phyloP scores from a whole-genome alignment of 2,888 invertebrate genomes.

The Dasysyrphus albostriatus region DNA sequence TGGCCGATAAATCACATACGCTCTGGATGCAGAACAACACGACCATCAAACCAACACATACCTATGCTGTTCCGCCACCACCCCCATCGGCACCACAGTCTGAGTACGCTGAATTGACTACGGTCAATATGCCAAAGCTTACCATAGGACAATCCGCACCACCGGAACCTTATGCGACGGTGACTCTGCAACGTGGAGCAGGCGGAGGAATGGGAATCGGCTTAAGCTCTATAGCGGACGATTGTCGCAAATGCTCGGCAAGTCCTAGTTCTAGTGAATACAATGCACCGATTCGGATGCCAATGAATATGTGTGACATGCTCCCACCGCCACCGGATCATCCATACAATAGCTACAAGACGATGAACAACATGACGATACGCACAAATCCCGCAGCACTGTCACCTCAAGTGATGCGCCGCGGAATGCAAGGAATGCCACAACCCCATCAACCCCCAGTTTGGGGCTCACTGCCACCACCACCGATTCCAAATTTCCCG shows the following conservation, averaged over 20 bases:
- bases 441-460: conserved; percentile 77
- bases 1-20: conserved; percentile 78
- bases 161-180: conserved; percentile 79
- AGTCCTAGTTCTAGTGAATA: conserved; percentile 86
- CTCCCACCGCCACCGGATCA: conserved; percentile 86
- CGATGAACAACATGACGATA: conserved; percentile 79
- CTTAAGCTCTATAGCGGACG: conserved; percentile 84
- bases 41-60: conserved; percentile 78
- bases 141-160: conserved; percentile 76
- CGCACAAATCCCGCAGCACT: conserved; percentile 79
- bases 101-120: conserved; percentile 78
- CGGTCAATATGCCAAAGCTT: conserved; percentile 75
- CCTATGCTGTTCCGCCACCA: conserved; percentile 76
- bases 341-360: conserved; percentile 77
- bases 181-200: conserved; percentile 77
- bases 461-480: conserved; percentile 77
- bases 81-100: conserved; percentile 69
- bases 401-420: conserved; percentile 78
- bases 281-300: conserved; percentile 82
- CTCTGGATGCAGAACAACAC: conserved; percentile 78
- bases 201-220: conserved; percentile 81
- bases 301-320: conserved; percentile 88
- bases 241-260: conserved; percentile 85
- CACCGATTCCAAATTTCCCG: conserved; percentile 79
- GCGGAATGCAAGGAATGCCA: conserved; percentile 73